Base-by-base conservation (phyloP, 2,888 invertebrate species). In the Ormyrus rosae region DNA sequence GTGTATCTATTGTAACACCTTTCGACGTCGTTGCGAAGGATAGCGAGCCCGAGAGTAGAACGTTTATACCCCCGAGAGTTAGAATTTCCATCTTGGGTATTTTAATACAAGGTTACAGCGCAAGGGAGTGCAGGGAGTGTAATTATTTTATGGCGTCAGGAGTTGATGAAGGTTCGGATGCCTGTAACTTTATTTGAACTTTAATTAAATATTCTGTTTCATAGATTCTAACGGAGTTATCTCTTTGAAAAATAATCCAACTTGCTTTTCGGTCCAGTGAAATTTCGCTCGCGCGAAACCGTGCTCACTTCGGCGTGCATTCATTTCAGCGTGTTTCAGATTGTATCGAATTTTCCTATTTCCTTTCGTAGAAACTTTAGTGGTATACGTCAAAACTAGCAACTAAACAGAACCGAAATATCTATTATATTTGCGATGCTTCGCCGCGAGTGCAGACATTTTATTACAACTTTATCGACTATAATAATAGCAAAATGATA, bases 391-490 rank as follows among this genome's bases (percentile, higher is more conserved):
- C 60, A 51, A 34, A 71, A 71, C 61, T 63, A 64, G 2, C 19
- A 55, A 45, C 53, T 55, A 72, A 13, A 61, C 34, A 11, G 45
- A n/a, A 19, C 13, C 1, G 6, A 34, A 11, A 50, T 13, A 11
- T 51, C 19, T 53, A 67, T 67, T 67, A 67, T 48, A 56, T 50
- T 71, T 50, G 10, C 1, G 34, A n/a, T 46, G n/a, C 46, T 61
- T 71, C 61, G 9, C 6, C 4, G 11, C 45, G 48, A 50, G 60
- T 10, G 56, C 19, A 11, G 10, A 61, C 19, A 58, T 74, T 73
- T 65, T 5, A 76, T 69, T 63, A 13, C 55, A 56, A 69, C 55
- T 69, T 69, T 63, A 60, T 50, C 48, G 13, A 70, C 46, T 63
- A 6, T 45, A 58, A 63, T 45, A 75, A 65, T 34, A 48, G 13